Conservation (phyloP, 2,113 vertebrate species). For the Vanacampus margaritifer region DNA sequence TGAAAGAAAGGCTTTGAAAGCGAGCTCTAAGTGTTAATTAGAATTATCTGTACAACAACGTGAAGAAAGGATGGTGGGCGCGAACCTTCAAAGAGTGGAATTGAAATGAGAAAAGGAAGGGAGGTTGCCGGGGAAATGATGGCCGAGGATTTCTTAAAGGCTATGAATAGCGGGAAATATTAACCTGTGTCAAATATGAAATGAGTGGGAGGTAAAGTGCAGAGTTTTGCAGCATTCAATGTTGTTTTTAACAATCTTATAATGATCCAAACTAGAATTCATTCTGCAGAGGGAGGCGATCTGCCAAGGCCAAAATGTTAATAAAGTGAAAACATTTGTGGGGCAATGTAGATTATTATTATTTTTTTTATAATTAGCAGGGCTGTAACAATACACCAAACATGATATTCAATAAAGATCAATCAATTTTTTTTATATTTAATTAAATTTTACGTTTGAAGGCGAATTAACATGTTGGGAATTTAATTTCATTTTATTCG, state of each 20-base stretch:
- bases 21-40: conserved; percentile 5
- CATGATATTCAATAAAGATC: neutral
- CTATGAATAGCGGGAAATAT: conserved; percentile 44
- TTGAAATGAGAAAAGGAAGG: conserved; percentile 48
- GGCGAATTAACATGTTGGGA: neutral
- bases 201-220: conserved; percentile 9
- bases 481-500: too few relatives aligned
- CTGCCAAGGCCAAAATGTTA: neutral
- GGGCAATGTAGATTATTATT: neutral
- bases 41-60: conserved; percentile 9
- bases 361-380: neutral
- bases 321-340: neutral
- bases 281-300: neutral
- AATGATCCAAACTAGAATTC: neutral
- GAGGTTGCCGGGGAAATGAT: conserved; percentile 37
- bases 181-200: conserved; percentile 42
- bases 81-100: conserved; percentile 26
- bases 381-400: neutral
- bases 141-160: conserved; percentile 47
- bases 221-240: neutral
- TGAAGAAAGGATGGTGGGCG: conserved; percentile 13
- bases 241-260: neutral
- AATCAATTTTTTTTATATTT: too few relatives aligned
- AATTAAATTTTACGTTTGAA: too few relatives aligned
- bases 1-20: conserved; percentile 31